A percentile compares a stretch with the other conserved stretches of the same genome.
Evolutionary conservation across 2,797 vertebrate species (phyloP).

Genomic region (Coccyzus lansbergi): DNA sequence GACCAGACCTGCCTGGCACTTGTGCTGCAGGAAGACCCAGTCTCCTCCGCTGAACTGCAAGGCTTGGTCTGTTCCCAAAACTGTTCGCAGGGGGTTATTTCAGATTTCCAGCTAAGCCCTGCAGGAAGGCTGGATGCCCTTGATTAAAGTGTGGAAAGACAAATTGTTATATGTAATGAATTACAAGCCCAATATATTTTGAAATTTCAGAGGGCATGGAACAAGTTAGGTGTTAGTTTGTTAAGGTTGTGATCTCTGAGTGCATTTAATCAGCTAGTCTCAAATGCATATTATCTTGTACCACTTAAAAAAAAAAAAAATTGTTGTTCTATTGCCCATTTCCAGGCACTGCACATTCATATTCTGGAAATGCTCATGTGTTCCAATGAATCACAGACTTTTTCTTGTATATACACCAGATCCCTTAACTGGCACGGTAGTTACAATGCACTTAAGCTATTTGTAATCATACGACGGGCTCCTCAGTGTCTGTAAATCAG

Average conservation of each 20-base stretch:
- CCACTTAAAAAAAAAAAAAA: not conserved
- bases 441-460: not conserved
- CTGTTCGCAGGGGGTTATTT: fast-evolving
- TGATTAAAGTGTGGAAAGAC: fast-evolving
- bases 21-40: too few species aligned
- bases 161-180: not conserved
- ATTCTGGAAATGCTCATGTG: not conserved
- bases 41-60: too few species aligned
- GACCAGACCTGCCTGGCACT: not conserved
- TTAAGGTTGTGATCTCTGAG: not conserved
- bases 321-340: not conserved
- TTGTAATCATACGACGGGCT: not conserved
- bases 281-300: not conserved
- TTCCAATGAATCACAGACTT: not conserved
- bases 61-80: not conserved
- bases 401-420: not conserved
- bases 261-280: not conserved
- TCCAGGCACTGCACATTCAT: not conserved
- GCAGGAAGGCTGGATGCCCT: not conserved
- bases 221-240: not conserved
- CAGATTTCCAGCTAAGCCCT: not conserved
- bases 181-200: too few species aligned
- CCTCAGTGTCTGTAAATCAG: not conserved
- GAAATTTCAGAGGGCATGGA: not conserved
- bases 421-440: not conserved